Evolutionary conservation across 2,797 vertebrate species (phyloP), one percentile per base, ranked within the genome.

Genomic region (Tamandua tetradactyla): DNA sequence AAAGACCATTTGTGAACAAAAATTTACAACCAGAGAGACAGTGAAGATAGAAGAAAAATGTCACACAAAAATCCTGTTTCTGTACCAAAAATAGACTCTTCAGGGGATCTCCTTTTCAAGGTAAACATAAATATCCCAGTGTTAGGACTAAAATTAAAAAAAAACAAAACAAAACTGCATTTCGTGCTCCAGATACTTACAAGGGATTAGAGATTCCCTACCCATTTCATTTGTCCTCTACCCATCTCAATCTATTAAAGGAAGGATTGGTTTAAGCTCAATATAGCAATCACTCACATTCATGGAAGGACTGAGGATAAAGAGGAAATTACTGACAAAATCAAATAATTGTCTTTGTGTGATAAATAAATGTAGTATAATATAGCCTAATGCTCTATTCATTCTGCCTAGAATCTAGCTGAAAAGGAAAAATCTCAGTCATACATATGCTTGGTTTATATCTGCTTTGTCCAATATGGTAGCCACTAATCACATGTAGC

Each of bases 1-100:
- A 94, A 85, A 92, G 89, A 69, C 85, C 86, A 83, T 80, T 89
- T 91, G 25, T 91, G 71, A 92, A 74, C 90, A 44, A 93, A 89
- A 96, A 96, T 95, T 96, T 95, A 96, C 59, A 96, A 66, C 85
- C 79, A 40, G 15, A 52, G 72, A 95, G 40, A 79, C 82, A 88
- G 85, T 61, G 87, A 7, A 95, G 93, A 92, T 71, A 86, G 32
- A 72, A 69, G 75, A 57, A 94, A 93, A 95, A 93, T 35, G 61
- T 62, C 85, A 95, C 32, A 68, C n/a, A 61, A 93, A 90, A 93
- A 93, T 83, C 40, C 55, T 40, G 74, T 93, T 83, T 59, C 59
- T 74, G 10, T 22, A 71, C 62, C 82, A 97, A 76, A 9, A 86
- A 61, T 52, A 40, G 52, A 84, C 30, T 84, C 74, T 55, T 78